Conservation (phyloP, 2,797 vertebrate genomes). For the Sebastes goodei region DNA sequence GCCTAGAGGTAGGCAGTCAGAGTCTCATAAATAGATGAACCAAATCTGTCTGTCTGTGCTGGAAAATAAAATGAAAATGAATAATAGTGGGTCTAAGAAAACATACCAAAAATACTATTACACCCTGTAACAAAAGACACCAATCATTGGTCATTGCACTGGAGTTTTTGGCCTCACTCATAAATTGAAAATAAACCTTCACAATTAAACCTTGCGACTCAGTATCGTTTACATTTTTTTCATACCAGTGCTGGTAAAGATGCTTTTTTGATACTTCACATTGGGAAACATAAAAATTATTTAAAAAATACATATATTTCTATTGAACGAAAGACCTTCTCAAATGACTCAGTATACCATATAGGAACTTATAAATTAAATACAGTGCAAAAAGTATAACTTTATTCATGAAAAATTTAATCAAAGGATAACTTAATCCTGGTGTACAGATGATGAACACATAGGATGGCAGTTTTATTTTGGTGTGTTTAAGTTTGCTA, state of each 20-base stretch:
- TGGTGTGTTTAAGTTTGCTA: background rate
- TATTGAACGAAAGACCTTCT: background rate
- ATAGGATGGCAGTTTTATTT: background rate
- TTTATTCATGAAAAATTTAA: background rate
- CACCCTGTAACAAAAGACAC: background rate
- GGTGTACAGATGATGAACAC: background rate
- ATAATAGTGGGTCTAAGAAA: background rate
- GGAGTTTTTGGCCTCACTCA: background rate
- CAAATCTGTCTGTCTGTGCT: background rate
- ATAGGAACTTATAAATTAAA: background rate
- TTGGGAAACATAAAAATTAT: background rate
- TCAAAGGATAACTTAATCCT: background rate
- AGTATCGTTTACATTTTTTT: background rate
- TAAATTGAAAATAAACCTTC: background rate
- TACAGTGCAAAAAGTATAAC: background rate
- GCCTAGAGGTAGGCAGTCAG: background rate
- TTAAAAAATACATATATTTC: background rate
- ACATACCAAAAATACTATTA: background rate
- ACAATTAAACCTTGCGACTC: too few species aligned
- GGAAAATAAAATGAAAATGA: background rate
- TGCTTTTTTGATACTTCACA: background rate
- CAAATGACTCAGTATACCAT: background rate
- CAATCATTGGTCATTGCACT: background rate
- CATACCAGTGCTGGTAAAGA: background rate
- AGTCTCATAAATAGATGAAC: background rate